Evolutionary conservation across 2,888 invertebrate genomes (phyloP).

Genomic region (Rhagophthalmus giganteus): DNA sequence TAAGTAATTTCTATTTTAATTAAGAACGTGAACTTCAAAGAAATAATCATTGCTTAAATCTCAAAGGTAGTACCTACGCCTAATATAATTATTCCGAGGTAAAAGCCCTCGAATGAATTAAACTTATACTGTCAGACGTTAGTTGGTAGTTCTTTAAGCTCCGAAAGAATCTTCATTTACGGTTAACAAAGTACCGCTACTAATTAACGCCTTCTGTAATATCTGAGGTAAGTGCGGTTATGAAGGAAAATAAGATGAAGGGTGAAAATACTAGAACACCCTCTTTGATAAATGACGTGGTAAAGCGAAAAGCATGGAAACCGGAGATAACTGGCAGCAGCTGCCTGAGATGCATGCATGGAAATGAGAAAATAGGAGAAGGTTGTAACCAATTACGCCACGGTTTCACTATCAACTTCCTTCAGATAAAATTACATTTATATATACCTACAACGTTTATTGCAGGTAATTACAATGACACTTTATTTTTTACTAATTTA

Average conservation of each 20-base stretch:
- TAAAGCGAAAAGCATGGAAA: slow-evolving; percentile 41
- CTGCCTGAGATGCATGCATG: slow-evolving; percentile 27
- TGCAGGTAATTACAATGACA: too few species aligned
- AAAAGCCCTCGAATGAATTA: too few species aligned
- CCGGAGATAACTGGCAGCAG: slow-evolving; percentile 37
- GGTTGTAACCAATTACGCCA: slow-evolving; percentile 13
- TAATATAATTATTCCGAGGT: too few species aligned
- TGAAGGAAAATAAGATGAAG: slow-evolving; percentile 20
- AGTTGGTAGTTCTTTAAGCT: too few species aligned
- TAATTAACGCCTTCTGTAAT: slow-evolving; percentile 18
- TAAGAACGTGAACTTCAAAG: too few species aligned
- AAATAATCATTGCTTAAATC: too few species aligned
- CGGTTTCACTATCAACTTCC: slow-evolving; percentile 1
- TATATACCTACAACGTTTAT: too few species aligned
- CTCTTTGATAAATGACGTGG: slow-evolving; percentile 42
- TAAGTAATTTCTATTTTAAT: too few species aligned
- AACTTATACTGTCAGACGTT: too few species aligned
- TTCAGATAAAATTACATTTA: background rate
- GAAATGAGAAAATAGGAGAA: slow-evolving; percentile 24
- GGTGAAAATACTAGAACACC: slow-evolving; percentile 27
- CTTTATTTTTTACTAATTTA: too few species aligned
- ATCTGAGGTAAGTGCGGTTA: slow-evolving; percentile 4
- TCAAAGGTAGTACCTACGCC: too few species aligned
- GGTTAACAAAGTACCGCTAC: slow-evolving; percentile 8
- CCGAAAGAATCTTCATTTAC: too few species aligned